Conservation (phyloP, 1,140 invertebrate species). For the Heliconius nattereri region DNA sequence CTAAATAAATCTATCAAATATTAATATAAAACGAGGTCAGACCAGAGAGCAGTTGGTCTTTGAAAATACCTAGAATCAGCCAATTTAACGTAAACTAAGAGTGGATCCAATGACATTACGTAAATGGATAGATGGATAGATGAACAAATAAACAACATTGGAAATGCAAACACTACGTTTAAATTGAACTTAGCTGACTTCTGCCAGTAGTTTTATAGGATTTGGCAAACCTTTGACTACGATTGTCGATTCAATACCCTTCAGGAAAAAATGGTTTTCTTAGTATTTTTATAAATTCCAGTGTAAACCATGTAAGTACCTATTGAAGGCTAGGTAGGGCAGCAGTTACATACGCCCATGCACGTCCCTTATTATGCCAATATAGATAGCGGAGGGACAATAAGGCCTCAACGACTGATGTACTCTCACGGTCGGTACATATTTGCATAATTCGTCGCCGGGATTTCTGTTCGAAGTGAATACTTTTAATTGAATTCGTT, state of each 20-base stretch:
- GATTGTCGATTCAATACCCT: background rate
- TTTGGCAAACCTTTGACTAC: background rate
- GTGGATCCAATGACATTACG: background rate
- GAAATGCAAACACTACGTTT: background rate
- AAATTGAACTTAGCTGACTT: too few species aligned
- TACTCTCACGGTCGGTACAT: background rate
- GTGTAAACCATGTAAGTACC: too few species aligned
- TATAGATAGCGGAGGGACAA: background rate
- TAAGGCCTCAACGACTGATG: background rate
- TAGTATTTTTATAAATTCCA: too few species aligned
- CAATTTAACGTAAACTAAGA: background rate
- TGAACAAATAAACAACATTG: background rate
- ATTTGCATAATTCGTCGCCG: conserved; percentile 13
- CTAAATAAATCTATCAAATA: background rate
- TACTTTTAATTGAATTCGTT: conserved; percentile 26
- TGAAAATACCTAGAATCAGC: background rate
- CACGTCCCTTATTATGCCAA: too few species aligned
- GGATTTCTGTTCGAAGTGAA: conserved; percentile 22
- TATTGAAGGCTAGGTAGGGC: too few species aligned
- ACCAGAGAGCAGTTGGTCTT: background rate
- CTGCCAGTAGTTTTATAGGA: too few species aligned
- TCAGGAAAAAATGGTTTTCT: background rate
- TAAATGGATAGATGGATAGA: background rate
- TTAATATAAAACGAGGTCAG: background rate
- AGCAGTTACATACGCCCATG: too few species aligned